These are phyloP conservation scores for Hypanus sabinus DNA, from an alignment of 2,113 vertebrate genomes.

Conservation along the genomic window DNA sequence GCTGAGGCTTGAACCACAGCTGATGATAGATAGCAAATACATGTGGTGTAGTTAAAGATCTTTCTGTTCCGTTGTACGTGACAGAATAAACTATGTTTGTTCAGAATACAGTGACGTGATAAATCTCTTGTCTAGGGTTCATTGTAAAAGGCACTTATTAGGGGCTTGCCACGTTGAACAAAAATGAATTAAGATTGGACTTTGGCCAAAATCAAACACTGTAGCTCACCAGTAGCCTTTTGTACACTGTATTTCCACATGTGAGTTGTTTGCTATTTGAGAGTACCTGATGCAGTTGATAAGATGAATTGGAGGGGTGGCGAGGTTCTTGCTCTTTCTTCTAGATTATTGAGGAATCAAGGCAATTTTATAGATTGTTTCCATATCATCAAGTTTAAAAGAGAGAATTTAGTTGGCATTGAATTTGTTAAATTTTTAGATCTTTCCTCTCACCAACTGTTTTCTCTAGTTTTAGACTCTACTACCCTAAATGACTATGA, in stretches of 20 bases:
- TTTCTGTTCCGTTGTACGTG: slow-evolving; percentile 20
- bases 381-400: background rate
- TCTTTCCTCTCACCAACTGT: too few relatives aligned
- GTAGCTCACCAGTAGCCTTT: background rate
- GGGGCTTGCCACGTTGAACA: background rate
- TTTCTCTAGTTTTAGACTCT: too few relatives aligned
- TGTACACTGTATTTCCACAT: background rate
- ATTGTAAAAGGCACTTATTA: slow-evolving; percentile 28
- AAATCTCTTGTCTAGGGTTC: slow-evolving; percentile 8
- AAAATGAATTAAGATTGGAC: slow-evolving; percentile 36
- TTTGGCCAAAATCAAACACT: slow-evolving; percentile 23
- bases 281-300: background rate
- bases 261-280: background rate
- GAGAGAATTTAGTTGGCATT: background rate
- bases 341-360: background rate
- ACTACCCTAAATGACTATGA: too few relatives aligned
- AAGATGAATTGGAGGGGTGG: background rate
- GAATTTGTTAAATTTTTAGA: background rate
- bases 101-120: background rate
- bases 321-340: slow-evolving; percentile 20
- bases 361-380: background rate
- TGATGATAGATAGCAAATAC: slow-evolving; percentile 25
- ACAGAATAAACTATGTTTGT: slow-evolving; percentile 13
- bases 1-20: background rate
- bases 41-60: background rate